Percentiles rank a stretch among this genome's conserved stretches.
Conservation (phyloP, 2,888 invertebrate genomes). For the Cheilosia urbana region DNA sequence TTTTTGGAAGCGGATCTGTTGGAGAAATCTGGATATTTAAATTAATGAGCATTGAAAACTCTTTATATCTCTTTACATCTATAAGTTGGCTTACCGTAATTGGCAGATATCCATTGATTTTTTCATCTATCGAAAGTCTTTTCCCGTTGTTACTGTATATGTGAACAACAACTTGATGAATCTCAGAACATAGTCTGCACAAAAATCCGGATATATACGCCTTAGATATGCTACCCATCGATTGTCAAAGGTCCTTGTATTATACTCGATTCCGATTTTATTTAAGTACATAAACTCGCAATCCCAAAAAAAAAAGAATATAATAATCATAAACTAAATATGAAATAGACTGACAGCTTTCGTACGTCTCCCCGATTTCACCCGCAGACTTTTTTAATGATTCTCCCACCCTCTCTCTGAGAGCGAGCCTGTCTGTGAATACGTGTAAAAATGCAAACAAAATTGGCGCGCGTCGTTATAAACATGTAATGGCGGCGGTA, state of each 20-base stretch:
- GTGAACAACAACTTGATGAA: conserved; percentile 92
- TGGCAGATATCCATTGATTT: conserved; percentile 92
- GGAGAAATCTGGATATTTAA: conserved; percentile 85
- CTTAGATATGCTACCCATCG: conserved; percentile 92
- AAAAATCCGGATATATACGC: conserved; percentile 93
- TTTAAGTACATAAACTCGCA: neutral
- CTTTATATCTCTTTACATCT: no score
- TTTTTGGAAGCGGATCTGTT: conserved; percentile 89
- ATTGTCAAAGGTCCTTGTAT: neutral
- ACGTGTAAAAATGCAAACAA: no score
- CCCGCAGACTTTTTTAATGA: no score
- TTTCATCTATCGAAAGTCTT: conserved; percentile 89
- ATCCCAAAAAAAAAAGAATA: no score
- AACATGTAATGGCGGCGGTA: no score
- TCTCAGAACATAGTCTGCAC: conserved; percentile 93
- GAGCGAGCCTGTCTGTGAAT: no score
- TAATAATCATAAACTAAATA: no score
- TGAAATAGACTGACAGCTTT: no score
- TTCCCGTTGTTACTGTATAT: conserved; percentile 92
- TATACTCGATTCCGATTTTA: neutral
- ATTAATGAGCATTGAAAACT: conserved; percentile 43
- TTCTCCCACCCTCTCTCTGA: no score
- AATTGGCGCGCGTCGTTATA: no score
- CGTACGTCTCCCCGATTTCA: no score
- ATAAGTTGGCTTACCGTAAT: conserved; percentile 87